phyloP scores from a whole-genome alignment of 1,140 invertebrate species.

The Fopius arisanus region DNA sequence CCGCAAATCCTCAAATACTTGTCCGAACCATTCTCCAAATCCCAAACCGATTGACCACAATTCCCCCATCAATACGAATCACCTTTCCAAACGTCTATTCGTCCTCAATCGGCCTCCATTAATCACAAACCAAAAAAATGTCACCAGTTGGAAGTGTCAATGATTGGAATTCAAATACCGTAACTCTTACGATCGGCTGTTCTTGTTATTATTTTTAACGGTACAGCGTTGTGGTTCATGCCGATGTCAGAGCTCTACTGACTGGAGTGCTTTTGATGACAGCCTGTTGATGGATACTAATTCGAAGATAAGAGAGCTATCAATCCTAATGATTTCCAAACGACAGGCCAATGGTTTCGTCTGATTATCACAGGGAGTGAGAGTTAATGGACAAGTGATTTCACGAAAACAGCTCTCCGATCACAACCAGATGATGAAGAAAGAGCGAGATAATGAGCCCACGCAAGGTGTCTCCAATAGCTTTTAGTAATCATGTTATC shows the following conservation, averaged over 20 bases:
- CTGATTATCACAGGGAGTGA: background rate
- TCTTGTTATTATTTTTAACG: background rate
- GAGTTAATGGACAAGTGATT: background rate
- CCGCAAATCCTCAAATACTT: background rate
- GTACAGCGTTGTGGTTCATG: background rate
- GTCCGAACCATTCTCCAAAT: background rate
- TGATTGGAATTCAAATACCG: slow-evolving; percentile 21
- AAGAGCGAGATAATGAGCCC: background rate
- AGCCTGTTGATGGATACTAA: background rate
- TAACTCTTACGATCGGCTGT: slow-evolving; percentile 27
- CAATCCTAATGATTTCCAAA: background rate
- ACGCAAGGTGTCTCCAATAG: slow-evolving; percentile 14
- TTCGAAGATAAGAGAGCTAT: background rate
- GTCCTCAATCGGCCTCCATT: slow-evolving; percentile 6
- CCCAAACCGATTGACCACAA: background rate
- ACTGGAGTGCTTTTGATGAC: background rate
- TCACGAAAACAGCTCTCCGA: no score
- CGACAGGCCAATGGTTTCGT: background rate
- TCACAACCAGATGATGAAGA: background rate
- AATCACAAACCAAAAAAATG: slow-evolving; percentile 22
- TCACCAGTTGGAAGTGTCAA: background rate
- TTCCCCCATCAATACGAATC: background rate
- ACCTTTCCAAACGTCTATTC: background rate
- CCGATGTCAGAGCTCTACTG: background rate
- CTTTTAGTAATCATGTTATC: background rate